A percentile compares a stretch with the other conserved stretches of the same genome.
Evolutionary conservation across 2,113 vertebrate species (phyloP).

Genomic region (Oncorhynchus kisutch): DNA sequence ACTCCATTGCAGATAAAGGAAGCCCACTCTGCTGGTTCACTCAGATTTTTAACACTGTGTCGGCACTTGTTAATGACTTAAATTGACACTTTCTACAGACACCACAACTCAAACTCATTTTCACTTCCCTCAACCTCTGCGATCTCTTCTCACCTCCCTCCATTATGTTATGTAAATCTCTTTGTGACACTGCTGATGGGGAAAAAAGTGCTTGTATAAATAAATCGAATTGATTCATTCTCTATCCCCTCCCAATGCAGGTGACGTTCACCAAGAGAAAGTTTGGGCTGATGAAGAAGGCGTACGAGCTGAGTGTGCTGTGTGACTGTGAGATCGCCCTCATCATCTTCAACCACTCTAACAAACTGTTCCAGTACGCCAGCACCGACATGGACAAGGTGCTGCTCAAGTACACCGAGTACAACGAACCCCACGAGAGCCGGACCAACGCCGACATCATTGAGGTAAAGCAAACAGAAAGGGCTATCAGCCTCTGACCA

Average conservation of each 20-base stretch:
- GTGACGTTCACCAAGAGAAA: slow-evolving; percentile 93
- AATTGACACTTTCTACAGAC: no score
- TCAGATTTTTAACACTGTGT: no score
- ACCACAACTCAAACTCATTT: no score
- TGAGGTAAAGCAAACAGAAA: slow-evolving; percentile 72
- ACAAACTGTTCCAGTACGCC: slow-evolving; percentile 95
- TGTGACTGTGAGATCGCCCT: slow-evolving; percentile 94
- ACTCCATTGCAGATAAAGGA: no score
- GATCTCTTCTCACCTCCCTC: neutral
- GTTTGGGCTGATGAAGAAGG: slow-evolving; percentile 94
- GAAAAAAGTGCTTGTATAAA: no score
- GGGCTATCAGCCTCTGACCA: no score
- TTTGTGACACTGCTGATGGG: no score
- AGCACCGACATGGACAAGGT: slow-evolving; percentile 98
- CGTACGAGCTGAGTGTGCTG: slow-evolving; percentile 89
- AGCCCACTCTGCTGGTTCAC: no score
- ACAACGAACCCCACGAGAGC: slow-evolving; percentile 94
- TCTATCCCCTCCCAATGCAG: slow-evolving; percentile 49
- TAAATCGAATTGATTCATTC: neutral
- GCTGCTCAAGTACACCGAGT: slow-evolving; percentile 94
- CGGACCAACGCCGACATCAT: slow-evolving; percentile 93
- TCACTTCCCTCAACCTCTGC: neutral
- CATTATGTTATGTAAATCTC: no score
- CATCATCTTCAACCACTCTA: slow-evolving; percentile 96
- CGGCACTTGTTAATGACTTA: no score